Percentiles rank a stretch among this genome's conserved stretches.
Conservation (phyloP, 1,140 invertebrate species). For the Euglossa dilemma region DNA sequence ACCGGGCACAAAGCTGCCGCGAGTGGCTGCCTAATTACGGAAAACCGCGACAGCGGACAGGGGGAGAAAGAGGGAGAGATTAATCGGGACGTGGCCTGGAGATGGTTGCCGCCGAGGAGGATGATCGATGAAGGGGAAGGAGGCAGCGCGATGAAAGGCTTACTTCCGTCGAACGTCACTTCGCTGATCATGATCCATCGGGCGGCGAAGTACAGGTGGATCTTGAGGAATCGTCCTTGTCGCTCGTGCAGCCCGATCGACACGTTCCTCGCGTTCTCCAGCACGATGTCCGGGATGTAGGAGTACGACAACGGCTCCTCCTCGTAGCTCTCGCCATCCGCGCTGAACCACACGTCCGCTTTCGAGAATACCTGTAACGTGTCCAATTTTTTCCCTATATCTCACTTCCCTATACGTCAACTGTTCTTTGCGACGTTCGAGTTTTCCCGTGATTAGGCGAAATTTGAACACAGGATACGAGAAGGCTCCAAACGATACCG, state of each 20-base stretch:
- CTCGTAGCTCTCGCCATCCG: slow-evolving; percentile 84
- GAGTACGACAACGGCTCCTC: slow-evolving; percentile 85
- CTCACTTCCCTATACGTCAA: too few relatives aligned
- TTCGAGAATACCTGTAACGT: slow-evolving; percentile 86
- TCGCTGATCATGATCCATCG: slow-evolving; percentile 92
- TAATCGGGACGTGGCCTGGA: background rate
- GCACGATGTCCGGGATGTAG: slow-evolving; percentile 88
- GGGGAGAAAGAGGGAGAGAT: background rate
- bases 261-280: slow-evolving; percentile 89
- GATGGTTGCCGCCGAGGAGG: too few relatives aligned
- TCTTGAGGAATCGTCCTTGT: slow-evolving; percentile 86
- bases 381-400: background rate
- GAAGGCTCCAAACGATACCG: too few relatives aligned
- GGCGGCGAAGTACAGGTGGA: slow-evolving; percentile 89
- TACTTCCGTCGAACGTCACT: slow-evolving; percentile 87
- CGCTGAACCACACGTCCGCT: slow-evolving; percentile 88
- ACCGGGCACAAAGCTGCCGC: too few relatives aligned
- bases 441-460: too few relatives aligned
- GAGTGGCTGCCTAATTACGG: background rate
- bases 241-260: slow-evolving; percentile 86
- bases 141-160: slow-evolving; percentile 63
- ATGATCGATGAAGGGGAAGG: slow-evolving; percentile 29
- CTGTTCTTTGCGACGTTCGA: too few relatives aligned
- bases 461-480: too few relatives aligned
- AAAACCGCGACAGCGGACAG: background rate